phyloP scores from a whole-genome alignment of 2,113 vertebrate genomes.

The Gallinago jamesoni region DNA sequence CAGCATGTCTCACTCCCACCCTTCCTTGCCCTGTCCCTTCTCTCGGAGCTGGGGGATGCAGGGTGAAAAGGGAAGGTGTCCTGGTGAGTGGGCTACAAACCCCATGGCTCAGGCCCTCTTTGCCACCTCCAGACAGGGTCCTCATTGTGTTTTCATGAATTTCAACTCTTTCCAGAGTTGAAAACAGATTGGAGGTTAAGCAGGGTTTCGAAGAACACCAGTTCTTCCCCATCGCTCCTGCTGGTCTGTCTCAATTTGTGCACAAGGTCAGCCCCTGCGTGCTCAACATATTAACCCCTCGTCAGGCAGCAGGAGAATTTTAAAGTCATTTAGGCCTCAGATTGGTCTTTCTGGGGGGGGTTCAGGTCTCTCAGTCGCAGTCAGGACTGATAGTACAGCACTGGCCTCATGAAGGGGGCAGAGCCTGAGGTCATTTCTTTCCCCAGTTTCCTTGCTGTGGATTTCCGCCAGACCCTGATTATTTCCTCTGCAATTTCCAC shows the following conservation, averaged over 20 bases:
- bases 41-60: accelerated
- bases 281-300: background rate
- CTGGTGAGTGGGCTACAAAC: background rate
- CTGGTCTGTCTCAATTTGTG: background rate
- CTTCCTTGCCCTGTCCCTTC: background rate
- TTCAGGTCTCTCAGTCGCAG: background rate
- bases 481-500: background rate
- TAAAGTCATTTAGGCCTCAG: background rate
- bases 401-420: background rate
- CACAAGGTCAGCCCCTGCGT: background rate
- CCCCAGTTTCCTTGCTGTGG: background rate
- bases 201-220: background rate
- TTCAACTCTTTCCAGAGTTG: background rate
- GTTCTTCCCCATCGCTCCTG: background rate
- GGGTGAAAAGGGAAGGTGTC: background rate
- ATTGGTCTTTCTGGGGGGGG: background rate
- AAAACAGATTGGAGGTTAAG: background rate
- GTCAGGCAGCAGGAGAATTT: background rate
- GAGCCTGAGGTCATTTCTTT: background rate
- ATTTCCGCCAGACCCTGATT: background rate
- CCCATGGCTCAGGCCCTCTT: background rate
- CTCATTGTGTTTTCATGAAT: background rate
- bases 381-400: background rate
- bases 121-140: background rate
- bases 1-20: background rate